Evolutionary conservation across 2,113 vertebrate species (phyloP).

Genomic region (Danionella cerebrum): DNA sequence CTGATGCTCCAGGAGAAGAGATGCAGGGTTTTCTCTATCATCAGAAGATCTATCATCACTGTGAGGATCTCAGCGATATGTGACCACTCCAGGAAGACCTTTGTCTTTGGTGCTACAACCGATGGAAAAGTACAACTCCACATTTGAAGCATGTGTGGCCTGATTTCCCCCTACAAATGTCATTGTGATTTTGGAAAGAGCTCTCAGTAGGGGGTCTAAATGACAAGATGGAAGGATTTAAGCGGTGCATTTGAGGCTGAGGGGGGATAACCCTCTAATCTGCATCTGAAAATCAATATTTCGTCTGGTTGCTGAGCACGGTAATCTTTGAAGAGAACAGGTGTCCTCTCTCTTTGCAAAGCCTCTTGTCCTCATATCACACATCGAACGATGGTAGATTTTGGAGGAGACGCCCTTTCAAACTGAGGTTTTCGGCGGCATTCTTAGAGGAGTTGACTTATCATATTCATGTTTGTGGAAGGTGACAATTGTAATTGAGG

Average conservation of each 20-base stretch:
- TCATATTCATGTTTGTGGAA: neutral
- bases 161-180: constrained; percentile 25
- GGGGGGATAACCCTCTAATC: constrained; percentile 45
- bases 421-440: neutral
- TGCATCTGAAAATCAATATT: constrained; percentile 49
- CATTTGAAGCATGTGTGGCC: constrained; percentile 31
- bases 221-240: constrained; percentile 42
- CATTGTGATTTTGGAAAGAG: constrained; percentile 45
- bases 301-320: constrained; percentile 30
- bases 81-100: constrained; percentile 33
- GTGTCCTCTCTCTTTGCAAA: constrained; percentile 46
- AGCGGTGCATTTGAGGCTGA: constrained; percentile 30
- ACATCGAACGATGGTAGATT: constrained; percentile 43
- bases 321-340: constrained; percentile 49
- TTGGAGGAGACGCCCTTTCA: constrained; percentile 27
- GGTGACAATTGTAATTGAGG: neutral
- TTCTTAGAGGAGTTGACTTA: neutral
- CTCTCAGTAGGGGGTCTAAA: constrained; percentile 45
- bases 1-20: neutral
- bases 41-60: neutral
- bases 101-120: constrained; percentile 34
- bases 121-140: constrained; percentile 48
- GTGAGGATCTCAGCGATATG: constrained; percentile 9
- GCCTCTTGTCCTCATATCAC: constrained; percentile 43
- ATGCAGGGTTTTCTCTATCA: no score